Base-by-base conservation (phyloP, 2,113 vertebrate genomes). In the Takifugu flavidus region DNA sequence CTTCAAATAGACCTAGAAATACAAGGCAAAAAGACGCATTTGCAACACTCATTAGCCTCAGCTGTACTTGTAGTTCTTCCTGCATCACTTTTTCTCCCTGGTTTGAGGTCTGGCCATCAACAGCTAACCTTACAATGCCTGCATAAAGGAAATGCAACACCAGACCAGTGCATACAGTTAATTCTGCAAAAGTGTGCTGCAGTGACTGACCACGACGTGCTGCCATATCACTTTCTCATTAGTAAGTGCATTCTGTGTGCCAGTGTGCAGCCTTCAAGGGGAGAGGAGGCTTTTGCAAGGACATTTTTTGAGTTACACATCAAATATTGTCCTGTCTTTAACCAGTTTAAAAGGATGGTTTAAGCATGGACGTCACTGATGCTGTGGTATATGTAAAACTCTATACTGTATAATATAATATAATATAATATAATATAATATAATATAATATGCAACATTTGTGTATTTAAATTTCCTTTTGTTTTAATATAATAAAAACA, bases 141-240 rank as follows among this genome's bases (percentile, higher is more conserved):
- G 65, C 78, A 75, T 54, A 67, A 49, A 79, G 79, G 88, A 80
- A 89, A 89, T 84, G 53, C 57, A 79, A 88, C 54, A 68, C 83
- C 15, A 42, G 62, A 49, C 52, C 42, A 31, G 26, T 60, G 29
- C 54, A 75, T 66, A 70, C 54, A 53, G 75, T 72, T 74, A 60
- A 75, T 78, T 72, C 75, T 74, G 77, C 80, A 72, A 65, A 80
- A 65, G 69, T 42, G 64, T 54, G 62, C n/a, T 15, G 47, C 63
- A 26, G 28, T 42, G 62, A 52, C 49, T 75, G 51, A 26, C 39
- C 53, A 53, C 59, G 46, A 34, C 55, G 43, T 25, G 49, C 20
- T 13, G 56, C 26, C 59, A 31, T 79, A 84, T 82, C 81, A 74
- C 46, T 68, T 86, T 85, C 65, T 71, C 71, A 62, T 60, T 47